phyloP scores from a whole-genome alignment of 2,797 vertebrate species.

The Pangasius larnaudii region DNA sequence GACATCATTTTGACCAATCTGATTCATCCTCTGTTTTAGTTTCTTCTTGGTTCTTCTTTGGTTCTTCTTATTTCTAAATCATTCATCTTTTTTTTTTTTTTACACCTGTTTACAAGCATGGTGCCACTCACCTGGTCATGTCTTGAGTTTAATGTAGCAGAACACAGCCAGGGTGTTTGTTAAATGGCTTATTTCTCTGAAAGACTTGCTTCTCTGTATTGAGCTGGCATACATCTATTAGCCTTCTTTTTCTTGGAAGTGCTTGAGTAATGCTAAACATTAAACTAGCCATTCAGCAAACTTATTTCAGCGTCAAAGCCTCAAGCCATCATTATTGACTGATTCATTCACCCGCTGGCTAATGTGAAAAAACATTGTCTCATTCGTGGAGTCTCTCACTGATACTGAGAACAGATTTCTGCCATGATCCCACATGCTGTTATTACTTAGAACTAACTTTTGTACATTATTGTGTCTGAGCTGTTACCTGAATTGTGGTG shows the following conservation, averaged over 20 bases:
- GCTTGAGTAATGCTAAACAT: slow-evolving; percentile 27
- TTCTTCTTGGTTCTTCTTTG: not conserved
- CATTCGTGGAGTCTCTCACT: not conserved
- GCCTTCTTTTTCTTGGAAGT: slow-evolving; percentile 34
- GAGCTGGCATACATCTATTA: not conserved
- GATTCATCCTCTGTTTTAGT: not conserved
- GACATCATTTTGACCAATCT: not conserved
- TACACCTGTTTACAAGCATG: not conserved
- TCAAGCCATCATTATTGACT: not conserved
- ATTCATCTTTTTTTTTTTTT: not conserved
- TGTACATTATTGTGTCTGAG: not conserved
- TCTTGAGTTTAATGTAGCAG: slow-evolving; percentile 14
- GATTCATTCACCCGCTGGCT: slow-evolving; percentile 2
- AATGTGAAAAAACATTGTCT: not conserved
- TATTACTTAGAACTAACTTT: not conserved
- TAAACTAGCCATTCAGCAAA: slow-evolving; percentile 29
- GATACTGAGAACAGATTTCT: slow-evolving; percentile 13
- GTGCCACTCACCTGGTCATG: not conserved
- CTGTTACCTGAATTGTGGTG: not conserved
- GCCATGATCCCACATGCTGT: not conserved
- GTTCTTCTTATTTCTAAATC: not conserved
- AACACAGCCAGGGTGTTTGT: slow-evolving; percentile 19
- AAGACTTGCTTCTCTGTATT: slow-evolving; percentile 11
- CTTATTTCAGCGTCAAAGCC: not conserved
- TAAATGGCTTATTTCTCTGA: slow-evolving; percentile 23